A percentile compares a stretch with the other conserved stretches of the same genome.
Conservation (phyloP, 1,140 invertebrate species). For the Rhynchophorus ferrugineus region DNA sequence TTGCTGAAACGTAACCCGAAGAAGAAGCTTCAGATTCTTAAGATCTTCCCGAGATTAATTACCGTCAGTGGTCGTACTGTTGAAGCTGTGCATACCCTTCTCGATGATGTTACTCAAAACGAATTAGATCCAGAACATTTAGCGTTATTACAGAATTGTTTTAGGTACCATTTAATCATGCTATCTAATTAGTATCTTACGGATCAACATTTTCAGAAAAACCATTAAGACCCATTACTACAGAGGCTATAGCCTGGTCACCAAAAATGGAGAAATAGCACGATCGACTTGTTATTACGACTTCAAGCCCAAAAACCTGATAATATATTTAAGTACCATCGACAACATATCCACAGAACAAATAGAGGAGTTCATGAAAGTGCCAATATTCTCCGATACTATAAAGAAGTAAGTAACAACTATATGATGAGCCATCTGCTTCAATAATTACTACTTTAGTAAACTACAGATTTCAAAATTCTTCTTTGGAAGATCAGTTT, state of each 20-base stretch:
- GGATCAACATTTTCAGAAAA: not conserved
- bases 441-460: not conserved
- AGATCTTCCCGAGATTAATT: slow-evolving; percentile 46
- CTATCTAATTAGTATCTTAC: not conserved
- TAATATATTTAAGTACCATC: slow-evolving; percentile 4
- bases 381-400: not conserved
- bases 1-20: slow-evolving; percentile 51
- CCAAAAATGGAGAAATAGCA: slow-evolving; percentile 6
- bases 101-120: slow-evolving; percentile 12
- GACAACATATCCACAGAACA: not conserved
- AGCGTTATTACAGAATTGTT: slow-evolving; percentile 15
- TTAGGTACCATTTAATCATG: slow-evolving; percentile 10
- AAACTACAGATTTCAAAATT: no score
- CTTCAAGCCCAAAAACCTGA: not conserved
- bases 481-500: no score
- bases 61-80: slow-evolving; percentile 54
- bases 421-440: not conserved
- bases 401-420: slow-evolving; percentile 6
- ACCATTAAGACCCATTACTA: slow-evolving; percentile 1
- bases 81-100: slow-evolving; percentile 43
- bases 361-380: not conserved
- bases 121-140: slow-evolving; percentile 18
- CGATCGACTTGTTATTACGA: not conserved
- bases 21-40: slow-evolving; percentile 44
- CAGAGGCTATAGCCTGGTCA: slow-evolving; percentile 6